Evolutionary conservation across 1,140 invertebrate genomes (phyloP), one percentile per base, ranked within the genome.

Genomic region (Drosophila athabasca): DNA sequence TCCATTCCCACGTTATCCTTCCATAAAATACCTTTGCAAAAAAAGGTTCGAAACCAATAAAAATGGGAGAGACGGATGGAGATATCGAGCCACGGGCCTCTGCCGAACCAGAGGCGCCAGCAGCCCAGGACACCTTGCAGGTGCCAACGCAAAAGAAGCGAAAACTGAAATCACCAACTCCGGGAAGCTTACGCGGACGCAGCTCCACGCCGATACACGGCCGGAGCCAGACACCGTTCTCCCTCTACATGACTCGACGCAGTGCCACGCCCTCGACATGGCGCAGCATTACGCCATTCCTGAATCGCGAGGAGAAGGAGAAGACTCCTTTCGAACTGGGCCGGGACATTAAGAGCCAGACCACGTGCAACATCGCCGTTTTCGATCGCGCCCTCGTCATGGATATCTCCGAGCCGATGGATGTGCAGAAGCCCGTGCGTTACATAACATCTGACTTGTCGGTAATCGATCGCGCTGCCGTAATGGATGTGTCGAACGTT

Each of bases 401-500:
- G 91, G 91, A 92, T 73, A 92, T 92, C 26, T 90, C 91, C 13
- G 89, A 90, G 39, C 76, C 84, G 5, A 46, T 83, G 58, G 91
- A 90, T 19, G 46, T 62, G 66, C 90, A 91, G 53, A 91, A 91
- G 41, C 90, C 90, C 50, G 90, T 90, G 46, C 91, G 91, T 90
- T 92, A 91, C 73, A 91, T 92, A 90, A 91, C 90, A 22, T 91
- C 91, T 49, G 91, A 92, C 73, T 39, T 92, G 31, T 92, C 91
- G 49, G 91, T 92, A 19, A 91, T 92, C 60, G 91, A 92, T 90
- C 91, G 91, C 61, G 91, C 91, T 66, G 91, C 91, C 65, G 91
- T 92, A 76, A 92, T 92, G 91, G 91, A 92, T 61, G 90, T 92
- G 13, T 92, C 91, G 19, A 92, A 92, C 77, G 90, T 92, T 82